Evolutionary conservation across 1,140 invertebrate species (phyloP), one percentile per base, ranked within the genome.

Genomic region (Aethina tumida): DNA sequence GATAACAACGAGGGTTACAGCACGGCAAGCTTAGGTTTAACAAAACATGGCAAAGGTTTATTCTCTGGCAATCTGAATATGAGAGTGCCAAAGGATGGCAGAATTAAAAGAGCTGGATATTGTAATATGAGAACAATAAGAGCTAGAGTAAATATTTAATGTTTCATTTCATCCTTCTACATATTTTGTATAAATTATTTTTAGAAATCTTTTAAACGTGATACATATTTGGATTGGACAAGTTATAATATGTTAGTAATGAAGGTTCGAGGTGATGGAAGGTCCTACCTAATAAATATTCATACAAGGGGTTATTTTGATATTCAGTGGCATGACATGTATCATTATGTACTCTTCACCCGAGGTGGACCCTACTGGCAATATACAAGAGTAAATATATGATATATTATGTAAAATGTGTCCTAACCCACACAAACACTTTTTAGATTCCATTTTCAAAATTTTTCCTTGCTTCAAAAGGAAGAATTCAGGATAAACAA

Each of bases 361-460:
- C 74, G 89, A 64, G 94, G 94, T 27, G 94, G 94, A 0, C 94
- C 94, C 5, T 95, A 97, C 59, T 97, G 94, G 94, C 93, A 97
- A 68, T 65, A 79, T 39, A 73, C 80, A 1, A 86, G 81, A 69
- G 84, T 88, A 70, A 52, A 47, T 53, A n/a, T n/a, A 10, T 22
- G 2, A 25, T 22, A 29, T 29, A 16, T 16, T 27, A 18, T 17
- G 24, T 31, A 13, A 32, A 16, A n/a, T 35, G 14, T 7, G 18
- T 33, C 22, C 7, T 13, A 16, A 22, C 29, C 35, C 42, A 12
- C 14, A 34, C 26, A 6, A 25, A 33, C 41, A 33, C 9, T 45
- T 70, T 74, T 45, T 64, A 85, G 81, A 89, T 98, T 55, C 95
- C 95, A 12, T 94, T 98, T 68, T 92, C 90, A 4, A 95, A 93